Evolutionary conservation across 2,113 vertebrate genomes (phyloP).

Genomic region (Propithecus coquereli): DNA sequence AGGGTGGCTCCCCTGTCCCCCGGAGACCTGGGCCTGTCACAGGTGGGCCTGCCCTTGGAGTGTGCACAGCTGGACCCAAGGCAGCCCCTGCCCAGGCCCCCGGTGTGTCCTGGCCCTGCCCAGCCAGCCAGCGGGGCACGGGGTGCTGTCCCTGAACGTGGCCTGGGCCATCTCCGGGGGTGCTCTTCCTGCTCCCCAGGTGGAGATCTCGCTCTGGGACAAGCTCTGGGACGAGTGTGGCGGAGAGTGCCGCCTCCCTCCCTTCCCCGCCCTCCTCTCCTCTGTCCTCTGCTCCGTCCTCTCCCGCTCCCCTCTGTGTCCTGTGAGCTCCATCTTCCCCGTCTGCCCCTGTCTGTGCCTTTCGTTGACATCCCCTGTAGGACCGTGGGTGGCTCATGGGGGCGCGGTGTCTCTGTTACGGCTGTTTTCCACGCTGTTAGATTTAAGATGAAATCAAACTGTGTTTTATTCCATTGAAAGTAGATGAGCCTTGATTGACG

Average conservation of each 20-base stretch:
- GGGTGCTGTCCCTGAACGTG: background rate
- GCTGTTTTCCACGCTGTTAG: background rate
- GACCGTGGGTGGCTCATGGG: rapidly evolving
- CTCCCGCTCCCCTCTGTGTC: background rate
- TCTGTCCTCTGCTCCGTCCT: too few species aligned
- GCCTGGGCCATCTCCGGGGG: background rate
- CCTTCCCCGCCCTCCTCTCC: background rate
- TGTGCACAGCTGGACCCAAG: background rate
- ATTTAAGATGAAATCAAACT: background rate
- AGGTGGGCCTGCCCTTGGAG: too few species aligned
- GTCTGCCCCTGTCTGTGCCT: background rate
- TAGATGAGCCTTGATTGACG: too few species aligned
- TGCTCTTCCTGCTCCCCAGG: background rate
- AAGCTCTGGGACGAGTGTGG: background rate
- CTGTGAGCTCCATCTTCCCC: rapidly evolving
- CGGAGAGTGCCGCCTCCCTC: background rate
- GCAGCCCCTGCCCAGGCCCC: background rate
- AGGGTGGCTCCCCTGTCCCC: background rate
- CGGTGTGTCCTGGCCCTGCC: background rate
- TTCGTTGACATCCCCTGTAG: too few species aligned
- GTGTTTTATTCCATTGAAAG: background rate
- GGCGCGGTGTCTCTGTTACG: rapidly evolving
- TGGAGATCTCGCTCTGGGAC: background rate
- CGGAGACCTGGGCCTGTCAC: background rate
- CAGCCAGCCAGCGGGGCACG: background rate